Conservation (phyloP, 2,113 vertebrate genomes). For the Eidolon helvum region DNA sequence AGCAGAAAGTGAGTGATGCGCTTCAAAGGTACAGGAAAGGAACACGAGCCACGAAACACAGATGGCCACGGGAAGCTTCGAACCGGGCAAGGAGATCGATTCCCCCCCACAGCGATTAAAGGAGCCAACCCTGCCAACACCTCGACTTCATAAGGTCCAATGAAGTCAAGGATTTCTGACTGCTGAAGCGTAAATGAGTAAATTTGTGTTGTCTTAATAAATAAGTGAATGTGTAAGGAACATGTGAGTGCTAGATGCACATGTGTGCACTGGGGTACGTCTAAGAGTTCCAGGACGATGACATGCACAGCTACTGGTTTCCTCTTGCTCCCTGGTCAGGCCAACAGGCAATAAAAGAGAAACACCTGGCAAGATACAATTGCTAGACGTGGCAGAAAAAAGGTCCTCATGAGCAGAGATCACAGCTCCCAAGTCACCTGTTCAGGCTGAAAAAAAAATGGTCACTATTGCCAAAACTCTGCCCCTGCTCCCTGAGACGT, state of each 20-base stretch:
- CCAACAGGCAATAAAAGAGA: not conserved
- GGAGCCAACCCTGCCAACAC: not conserved
- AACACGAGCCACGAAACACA: too few relatives aligned
- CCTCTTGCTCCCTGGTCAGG: not conserved
- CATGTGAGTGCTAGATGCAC: fast-evolving
- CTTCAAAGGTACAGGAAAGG: not conserved
- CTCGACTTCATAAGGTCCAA: not conserved
- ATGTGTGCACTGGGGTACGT: fast-evolving
- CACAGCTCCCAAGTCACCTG: not conserved
- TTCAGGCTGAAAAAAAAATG: not conserved
- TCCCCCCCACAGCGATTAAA: not conserved
- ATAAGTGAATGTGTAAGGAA: not conserved
- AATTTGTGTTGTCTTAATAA: not conserved
- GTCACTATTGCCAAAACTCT: slow-evolving; percentile 2
- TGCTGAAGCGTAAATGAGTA: fast-evolving
- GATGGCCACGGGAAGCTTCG: not conserved
- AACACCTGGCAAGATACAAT: not conserved
- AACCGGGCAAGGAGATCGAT: not conserved
- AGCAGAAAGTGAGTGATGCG: fast-evolving
- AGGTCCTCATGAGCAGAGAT: not conserved
- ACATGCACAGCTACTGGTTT: too few relatives aligned
- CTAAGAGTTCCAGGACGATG: fast-evolving
- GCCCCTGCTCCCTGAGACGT: not conserved
- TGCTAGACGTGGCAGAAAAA: not conserved
- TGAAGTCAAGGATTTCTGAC: not conserved